Evolutionary conservation across 2,797 vertebrate species (phyloP), one percentile per base, ranked within the genome.

Genomic region (Falco cherrug): DNA sequence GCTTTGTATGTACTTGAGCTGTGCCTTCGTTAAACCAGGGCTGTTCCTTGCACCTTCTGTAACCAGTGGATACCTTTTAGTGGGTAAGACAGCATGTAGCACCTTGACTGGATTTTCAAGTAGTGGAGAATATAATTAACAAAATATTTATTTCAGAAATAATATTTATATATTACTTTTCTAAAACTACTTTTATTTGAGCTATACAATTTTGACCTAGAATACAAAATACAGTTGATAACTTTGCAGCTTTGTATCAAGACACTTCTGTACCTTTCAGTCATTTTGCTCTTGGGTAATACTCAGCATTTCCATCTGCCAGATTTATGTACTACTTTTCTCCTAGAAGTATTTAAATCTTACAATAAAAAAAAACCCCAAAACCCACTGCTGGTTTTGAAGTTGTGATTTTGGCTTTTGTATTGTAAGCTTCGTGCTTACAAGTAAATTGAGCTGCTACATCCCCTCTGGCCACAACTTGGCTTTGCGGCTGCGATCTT

Each of bases 361-460:
- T 53, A 60, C 14, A 0, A 19, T 45, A 45, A 9, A 56, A 82
- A 67, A 37, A 6, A 0, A 6, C 11, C 0, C 1, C 1, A 45
- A 45, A 45, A 45, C 45, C 8, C 7, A 10, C 33, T 59, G 10
- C 65, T 70, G 43, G 43, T 87, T 94, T 89, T 90, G 91, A 84
- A 91, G 54, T 68, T 83, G 37, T 63, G 51, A 57, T 90, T 91
- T 96, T 77, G 67, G 35, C 69, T 96, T 93, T 94, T 0, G 1
- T 35, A 57, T 43, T 63, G 20, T 41, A 64, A 61, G 33, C 69
- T 67, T 92, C 61, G 31, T 28, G 48, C 29, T 39, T 39, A 39
- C 39, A 39, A n/a, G 54, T 56, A 86, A 57, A 86, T 63, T 57
- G 88, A 93, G 54, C 89, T 25, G 26, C 45, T 85, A 10, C 33